These are phyloP conservation scores for Habroteleia sp. DNA, from an alignment of 2,888 invertebrate species.

Conservation along the genomic window DNA sequence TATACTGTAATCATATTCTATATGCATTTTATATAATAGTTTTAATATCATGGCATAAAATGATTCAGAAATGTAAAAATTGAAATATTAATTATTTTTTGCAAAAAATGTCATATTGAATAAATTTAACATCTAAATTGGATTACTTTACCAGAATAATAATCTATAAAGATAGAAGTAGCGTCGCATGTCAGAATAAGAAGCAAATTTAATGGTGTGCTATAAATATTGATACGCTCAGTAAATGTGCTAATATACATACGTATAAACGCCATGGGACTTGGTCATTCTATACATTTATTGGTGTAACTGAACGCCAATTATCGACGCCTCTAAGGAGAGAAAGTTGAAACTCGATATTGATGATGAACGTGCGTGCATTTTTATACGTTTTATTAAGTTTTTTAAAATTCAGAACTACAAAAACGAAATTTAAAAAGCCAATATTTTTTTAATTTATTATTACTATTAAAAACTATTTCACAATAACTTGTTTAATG, in stretches of 20 bases:
- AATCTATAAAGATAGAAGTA: slow-evolving; percentile 30
- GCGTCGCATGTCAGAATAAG: slow-evolving; percentile 34
- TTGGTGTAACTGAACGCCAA: slow-evolving; percentile 78
- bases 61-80: no score
- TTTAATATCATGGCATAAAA: no score
- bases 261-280: slow-evolving; percentile 66
- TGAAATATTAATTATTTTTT: no score
- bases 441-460: neutral
- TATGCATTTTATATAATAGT: no score
- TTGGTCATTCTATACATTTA: slow-evolving; percentile 72
- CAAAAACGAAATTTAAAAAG: neutral
- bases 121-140: no score
- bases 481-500: no score
- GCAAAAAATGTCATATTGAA: no score
- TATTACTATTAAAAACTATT: no score
- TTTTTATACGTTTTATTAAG: slow-evolving; percentile 7
- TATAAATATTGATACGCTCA: slow-evolving; percentile 76
- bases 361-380: slow-evolving; percentile 4
- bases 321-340: slow-evolving; percentile 76
- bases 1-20: no score
- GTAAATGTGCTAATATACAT: slow-evolving; percentile 68
- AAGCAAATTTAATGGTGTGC: slow-evolving; percentile 68
- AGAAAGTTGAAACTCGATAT: slow-evolving; percentile 73
- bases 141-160: slow-evolving; percentile 6
- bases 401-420: neutral